These are phyloP conservation scores for Diadromus collaris DNA, from an alignment of 2,888 invertebrate species.

Conservation along the genomic window DNA sequence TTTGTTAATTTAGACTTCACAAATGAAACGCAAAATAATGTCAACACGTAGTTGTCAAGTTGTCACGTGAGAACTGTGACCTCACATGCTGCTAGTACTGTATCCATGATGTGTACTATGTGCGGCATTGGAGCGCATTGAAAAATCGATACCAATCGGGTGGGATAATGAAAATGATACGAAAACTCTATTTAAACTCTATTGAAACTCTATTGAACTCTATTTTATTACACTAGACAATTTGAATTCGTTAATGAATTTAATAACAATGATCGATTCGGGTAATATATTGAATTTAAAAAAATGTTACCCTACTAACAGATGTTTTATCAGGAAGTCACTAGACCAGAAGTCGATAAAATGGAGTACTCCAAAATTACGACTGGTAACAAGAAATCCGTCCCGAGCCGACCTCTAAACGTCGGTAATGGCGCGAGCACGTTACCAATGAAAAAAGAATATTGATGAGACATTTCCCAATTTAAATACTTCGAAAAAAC, in stretches of 20 bases:
- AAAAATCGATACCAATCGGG: neutral
- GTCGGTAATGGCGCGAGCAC: neutral
- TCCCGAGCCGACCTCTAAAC: neutral
- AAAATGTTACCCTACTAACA: neutral
- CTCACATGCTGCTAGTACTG: neutral
- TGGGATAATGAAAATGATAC: neutral
- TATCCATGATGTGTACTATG: neutral
- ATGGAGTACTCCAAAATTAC: neutral
- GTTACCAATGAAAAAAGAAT: neutral
- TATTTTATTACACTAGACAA: neutral
- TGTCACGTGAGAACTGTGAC: constrained; percentile 10
- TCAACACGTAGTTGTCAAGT: constrained; percentile 22
- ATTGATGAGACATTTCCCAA: neutral
- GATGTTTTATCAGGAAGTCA: neutral
- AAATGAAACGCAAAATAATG: neutral
- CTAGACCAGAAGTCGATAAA: neutral
- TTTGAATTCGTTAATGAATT: neutral
- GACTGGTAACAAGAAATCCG: neutral
- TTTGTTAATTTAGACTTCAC: constrained; percentile 3
- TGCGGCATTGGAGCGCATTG: neutral
- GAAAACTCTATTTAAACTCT: neutral
- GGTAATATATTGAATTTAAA: neutral
- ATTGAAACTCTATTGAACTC: neutral
- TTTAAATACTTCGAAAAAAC: neutral
- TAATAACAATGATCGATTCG: neutral